These are phyloP conservation scores for Nemopilema nomurai DNA, from an alignment of 30 jellyfish, hydroid and myxozoan species.

Conservation along the genomic window DNA sequence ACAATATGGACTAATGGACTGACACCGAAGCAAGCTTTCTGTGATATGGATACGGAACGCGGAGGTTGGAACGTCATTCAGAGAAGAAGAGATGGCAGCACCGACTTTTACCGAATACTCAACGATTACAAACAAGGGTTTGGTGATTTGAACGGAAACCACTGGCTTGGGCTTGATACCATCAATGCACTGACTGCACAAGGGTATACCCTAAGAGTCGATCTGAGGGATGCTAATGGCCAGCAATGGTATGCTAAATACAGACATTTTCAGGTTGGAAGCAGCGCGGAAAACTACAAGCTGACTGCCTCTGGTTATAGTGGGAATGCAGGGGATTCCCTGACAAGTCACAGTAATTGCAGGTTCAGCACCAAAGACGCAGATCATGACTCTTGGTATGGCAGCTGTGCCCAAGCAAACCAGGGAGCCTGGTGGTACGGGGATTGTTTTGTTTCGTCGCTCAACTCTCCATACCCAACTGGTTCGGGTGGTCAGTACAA, in stretches of 20 bases:
- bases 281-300: slow-evolving; percentile 3
- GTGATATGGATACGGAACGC: slow-evolving; percentile 17
- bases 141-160: slow-evolving; percentile 7
- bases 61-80: slow-evolving; percentile 42
- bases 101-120: slow-evolving; percentile 7
- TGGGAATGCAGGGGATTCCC: slow-evolving; percentile 28
- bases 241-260: slow-evolving; percentile 21
- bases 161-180: slow-evolving; percentile 30
- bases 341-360: slow-evolving; percentile 1
- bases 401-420: not conserved
- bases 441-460: not conserved
- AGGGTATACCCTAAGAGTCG: not conserved
- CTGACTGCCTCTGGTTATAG: slow-evolving; percentile 10
- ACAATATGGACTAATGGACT: slow-evolving; percentile 12
- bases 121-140: slow-evolving; percentile 19
- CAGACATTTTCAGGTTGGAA: not conserved
- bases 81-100: slow-evolving; percentile 21
- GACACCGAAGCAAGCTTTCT: not conserved
- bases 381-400: not conserved
- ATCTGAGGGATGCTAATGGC: slow-evolving; percentile 11
- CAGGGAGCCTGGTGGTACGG: slow-evolving; percentile 46
- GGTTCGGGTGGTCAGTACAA: not conserved
- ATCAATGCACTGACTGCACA: slow-evolving; percentile 5
- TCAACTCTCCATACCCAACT: slow-evolving; percentile 1
- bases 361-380: slow-evolving; percentile 18